phyloP scores from a whole-genome alignment of 2,797 vertebrate species.

The Myoxocephalus aenaeus region DNA sequence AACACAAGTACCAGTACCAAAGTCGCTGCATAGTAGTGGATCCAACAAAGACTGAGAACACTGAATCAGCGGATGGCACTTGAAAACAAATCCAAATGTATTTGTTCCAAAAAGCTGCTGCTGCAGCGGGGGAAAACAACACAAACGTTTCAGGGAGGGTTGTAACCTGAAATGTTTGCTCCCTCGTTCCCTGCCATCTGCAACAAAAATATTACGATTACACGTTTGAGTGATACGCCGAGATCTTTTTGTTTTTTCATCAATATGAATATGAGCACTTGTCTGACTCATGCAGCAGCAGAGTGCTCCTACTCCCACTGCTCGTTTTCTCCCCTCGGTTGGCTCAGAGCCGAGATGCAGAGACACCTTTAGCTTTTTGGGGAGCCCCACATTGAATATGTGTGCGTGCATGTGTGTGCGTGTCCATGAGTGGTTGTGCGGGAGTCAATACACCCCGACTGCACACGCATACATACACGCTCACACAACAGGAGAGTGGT shows the following conservation, averaged over 20 bases:
- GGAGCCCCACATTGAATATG: slow-evolving; percentile 48
- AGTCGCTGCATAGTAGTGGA: neutral
- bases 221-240: slow-evolving; percentile 28
- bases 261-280: slow-evolving; percentile 50
- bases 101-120: slow-evolving; percentile 23
- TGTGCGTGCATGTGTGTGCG: slow-evolving; percentile 22
- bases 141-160: slow-evolving; percentile 11
- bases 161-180: slow-evolving; percentile 29
- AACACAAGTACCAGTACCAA: neutral
- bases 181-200: slow-evolving; percentile 21
- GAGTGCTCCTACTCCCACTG: slow-evolving; percentile 41
- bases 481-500: slow-evolving; percentile 40
- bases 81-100: slow-evolving; percentile 6
- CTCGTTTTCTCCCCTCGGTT: slow-evolving; percentile 31
- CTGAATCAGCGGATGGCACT: neutral
- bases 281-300: slow-evolving; percentile 63
- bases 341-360: slow-evolving; percentile 43
- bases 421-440: slow-evolving; percentile 34
- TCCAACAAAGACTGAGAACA: neutral
- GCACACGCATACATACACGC: slow-evolving; percentile 21
- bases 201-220: slow-evolving; percentile 41
- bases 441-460: slow-evolving; percentile 53
- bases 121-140: neutral
- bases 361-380: slow-evolving; percentile 47
- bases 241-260: neutral